Conservation (phyloP, 2,113 vertebrate genomes). For the Hylia prasina region DNA sequence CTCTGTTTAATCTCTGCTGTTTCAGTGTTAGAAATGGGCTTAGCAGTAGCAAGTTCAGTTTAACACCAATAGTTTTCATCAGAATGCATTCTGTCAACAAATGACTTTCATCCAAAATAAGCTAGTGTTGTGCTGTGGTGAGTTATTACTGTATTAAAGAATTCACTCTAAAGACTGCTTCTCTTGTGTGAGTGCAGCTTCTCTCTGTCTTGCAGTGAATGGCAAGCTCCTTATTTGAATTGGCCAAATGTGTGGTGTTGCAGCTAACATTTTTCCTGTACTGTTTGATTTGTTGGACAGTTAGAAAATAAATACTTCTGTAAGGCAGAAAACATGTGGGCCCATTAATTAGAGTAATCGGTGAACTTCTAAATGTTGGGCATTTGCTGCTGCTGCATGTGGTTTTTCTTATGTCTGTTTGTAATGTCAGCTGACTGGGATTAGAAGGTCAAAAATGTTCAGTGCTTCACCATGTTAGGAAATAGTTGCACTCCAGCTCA, state of each 20-base stretch:
- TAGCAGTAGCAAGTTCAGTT: neutral
- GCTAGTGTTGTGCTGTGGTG: neutral
- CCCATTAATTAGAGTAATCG: neutral
- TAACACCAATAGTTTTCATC: neutral
- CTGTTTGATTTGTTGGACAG: neutral
- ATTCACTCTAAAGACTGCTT: neutral
- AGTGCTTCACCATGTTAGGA: neutral
- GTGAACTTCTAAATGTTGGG: neutral
- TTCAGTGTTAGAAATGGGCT: neutral
- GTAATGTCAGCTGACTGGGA: conserved; percentile 17
- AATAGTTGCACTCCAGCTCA: neutral
- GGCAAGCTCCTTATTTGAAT: neutral
- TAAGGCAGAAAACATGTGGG: neutral
- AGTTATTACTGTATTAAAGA: neutral
- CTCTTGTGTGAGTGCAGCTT: neutral
- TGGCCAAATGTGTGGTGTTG: neutral
- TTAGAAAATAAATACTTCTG: conserved; percentile 11
- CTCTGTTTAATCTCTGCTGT: conserved; percentile 15
- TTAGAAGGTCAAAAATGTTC: neutral
- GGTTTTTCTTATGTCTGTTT: neutral
- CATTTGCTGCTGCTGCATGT: neutral
- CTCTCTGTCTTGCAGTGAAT: neutral
- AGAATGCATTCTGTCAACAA: neutral
- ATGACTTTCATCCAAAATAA: neutral
- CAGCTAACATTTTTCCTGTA: neutral